A percentile compares a stretch with the other conserved stretches of the same genome.
These are phyloP conservation scores for Thera britannica DNA, from an alignment of 2,888 invertebrate genomes.

Conservation along the genomic window DNA sequence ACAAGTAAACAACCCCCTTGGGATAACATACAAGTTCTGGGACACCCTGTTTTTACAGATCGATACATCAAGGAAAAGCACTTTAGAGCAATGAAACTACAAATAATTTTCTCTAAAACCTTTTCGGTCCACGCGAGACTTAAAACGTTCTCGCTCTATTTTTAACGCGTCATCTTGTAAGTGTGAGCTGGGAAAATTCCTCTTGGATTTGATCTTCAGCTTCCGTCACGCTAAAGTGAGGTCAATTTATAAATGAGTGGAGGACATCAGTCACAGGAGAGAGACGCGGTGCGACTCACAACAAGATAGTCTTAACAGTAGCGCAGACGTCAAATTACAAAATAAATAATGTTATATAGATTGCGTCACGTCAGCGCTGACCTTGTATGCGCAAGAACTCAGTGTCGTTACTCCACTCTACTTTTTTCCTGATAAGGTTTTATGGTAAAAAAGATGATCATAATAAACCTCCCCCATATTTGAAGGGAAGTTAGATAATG, in stretches of 20 bases:
- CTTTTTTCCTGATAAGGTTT: too few relatives aligned
- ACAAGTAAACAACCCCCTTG: too few relatives aligned
- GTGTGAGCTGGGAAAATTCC: conserved; percentile 28
- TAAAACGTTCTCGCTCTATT: conserved; percentile 14
- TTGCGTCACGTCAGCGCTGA: too few relatives aligned
- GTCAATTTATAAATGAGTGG: conserved; percentile 78
- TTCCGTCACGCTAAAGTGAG: conserved; percentile 50
- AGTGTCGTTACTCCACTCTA: too few relatives aligned
- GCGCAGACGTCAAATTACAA: not conserved
- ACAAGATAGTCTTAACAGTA: conserved; percentile 15
- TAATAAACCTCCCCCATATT: too few relatives aligned
- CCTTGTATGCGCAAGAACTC: too few relatives aligned
- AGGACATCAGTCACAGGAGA: conserved; percentile 68
- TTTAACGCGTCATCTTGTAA: conserved; percentile 23
- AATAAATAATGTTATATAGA: too few relatives aligned
- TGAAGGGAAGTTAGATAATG: too few relatives aligned
- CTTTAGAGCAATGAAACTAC: conserved; percentile 4
- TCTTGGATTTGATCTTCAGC: conserved; percentile 39
- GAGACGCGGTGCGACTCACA: conserved; percentile 16
- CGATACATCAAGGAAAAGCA: conserved; percentile 1
- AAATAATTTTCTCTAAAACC: conserved; percentile 12
- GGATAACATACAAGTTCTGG: too few relatives aligned
- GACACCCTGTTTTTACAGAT: not conserved
- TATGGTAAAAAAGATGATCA: too few relatives aligned
- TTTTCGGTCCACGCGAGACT: not conserved